These are phyloP conservation scores for Zoanthus sociatus DNA, from an alignment of 92 coral and sea anemone genomes.

Conservation along the genomic window DNA sequence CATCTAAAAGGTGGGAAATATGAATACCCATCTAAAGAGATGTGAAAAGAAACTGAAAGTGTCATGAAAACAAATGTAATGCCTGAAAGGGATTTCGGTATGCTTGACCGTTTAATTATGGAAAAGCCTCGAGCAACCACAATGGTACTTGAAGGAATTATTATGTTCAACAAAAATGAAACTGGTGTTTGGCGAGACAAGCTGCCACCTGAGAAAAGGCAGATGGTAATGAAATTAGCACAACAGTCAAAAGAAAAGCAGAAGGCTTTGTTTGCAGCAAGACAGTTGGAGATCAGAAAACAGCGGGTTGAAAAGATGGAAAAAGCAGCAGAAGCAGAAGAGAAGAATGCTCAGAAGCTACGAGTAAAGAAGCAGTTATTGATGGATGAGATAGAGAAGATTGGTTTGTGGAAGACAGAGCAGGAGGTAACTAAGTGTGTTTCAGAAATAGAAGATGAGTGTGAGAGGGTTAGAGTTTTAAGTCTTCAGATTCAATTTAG, in stretches of 20 bases:
- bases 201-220: slow-evolving; percentile 41
- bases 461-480: not conserved
- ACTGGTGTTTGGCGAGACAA: slow-evolving; percentile 30
- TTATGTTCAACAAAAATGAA: slow-evolving; percentile 10
- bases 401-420: slow-evolving; percentile 37
- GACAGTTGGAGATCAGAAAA: slow-evolving; percentile 36
- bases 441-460: slow-evolving; percentile 17
- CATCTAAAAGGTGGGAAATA: slow-evolving; percentile 35
- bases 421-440: slow-evolving; percentile 20
- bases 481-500: slow-evolving; percentile 38
- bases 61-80: slow-evolving; percentile 32
- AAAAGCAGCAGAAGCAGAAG: slow-evolving; percentile 28
- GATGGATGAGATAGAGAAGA: slow-evolving; percentile 37
- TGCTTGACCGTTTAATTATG: slow-evolving; percentile 39
- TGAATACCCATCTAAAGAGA: slow-evolving; percentile 22
- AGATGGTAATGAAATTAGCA: not conserved
- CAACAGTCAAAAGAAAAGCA: slow-evolving; percentile 27
- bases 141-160: not conserved
- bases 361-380: slow-evolving; percentile 29
- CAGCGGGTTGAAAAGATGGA: slow-evolving; percentile 29
- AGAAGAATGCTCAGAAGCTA: slow-evolving; percentile 28
- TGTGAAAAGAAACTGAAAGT: slow-evolving; percentile 2
- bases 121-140: slow-evolving; percentile 27
- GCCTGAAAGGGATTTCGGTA: slow-evolving; percentile 46
- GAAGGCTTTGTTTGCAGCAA: slow-evolving; percentile 2